Percentiles rank a stretch among this genome's conserved stretches.
These are phyloP conservation scores for Aphaenogaster ashmeadi DNA, from an alignment of 1,140 invertebrate genomes.

Conservation along the genomic window DNA sequence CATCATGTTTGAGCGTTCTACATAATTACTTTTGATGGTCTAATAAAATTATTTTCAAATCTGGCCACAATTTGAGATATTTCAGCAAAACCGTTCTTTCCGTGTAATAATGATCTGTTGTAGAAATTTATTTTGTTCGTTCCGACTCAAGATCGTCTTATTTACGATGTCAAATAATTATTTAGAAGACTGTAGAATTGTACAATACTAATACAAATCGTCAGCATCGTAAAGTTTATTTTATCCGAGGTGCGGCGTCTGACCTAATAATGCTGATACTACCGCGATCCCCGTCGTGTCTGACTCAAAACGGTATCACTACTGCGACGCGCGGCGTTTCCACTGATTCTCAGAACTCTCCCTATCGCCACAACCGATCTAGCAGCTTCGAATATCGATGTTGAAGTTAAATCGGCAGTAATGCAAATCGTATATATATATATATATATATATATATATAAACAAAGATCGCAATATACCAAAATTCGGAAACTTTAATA, in stretches of 20 bases:
- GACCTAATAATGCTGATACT: conserved; percentile 55
- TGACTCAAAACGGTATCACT: conserved; percentile 64
- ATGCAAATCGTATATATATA: background rate
- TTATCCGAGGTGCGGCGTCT: conserved; percentile 33
- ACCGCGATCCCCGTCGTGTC: conserved; percentile 42
- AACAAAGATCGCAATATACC: background rate
- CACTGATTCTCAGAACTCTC: background rate
- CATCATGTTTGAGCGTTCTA: no score
- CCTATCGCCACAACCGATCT: background rate
- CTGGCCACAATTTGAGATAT: no score
- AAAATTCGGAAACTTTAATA: background rate
- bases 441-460: no score
- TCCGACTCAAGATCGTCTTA: background rate
- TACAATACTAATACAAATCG: background rate
- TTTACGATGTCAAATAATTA: background rate
- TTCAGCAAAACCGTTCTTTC: background rate
- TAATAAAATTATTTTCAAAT: no score
- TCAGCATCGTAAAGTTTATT: background rate
- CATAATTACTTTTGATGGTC: no score
- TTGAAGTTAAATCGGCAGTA: background rate
- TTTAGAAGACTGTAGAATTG: background rate
- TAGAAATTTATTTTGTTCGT: background rate
- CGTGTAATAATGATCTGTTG: background rate
- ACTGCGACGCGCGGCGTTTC: conserved; percentile 47
- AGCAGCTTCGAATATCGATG: background rate